Percentiles rank a stretch among this genome's conserved stretches.
phyloP scores from a whole-genome alignment of 2,888 invertebrate species.

The Drosophila pullipes region DNA sequence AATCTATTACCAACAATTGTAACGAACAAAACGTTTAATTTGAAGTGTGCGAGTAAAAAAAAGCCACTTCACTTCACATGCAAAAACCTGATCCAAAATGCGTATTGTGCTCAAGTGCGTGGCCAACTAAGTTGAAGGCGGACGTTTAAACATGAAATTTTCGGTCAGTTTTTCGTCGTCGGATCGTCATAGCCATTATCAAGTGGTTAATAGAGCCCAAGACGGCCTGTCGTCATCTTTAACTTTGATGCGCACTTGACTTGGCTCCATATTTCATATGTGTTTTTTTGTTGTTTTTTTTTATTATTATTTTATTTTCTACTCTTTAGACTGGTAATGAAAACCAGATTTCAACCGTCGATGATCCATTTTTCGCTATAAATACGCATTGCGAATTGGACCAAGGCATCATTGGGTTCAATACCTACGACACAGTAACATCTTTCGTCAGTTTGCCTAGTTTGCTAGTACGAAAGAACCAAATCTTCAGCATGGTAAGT shows the following conservation, averaged over 20 bases:
- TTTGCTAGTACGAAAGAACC: conserved; percentile 43
- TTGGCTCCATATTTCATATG: conserved; percentile 35
- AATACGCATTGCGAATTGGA: conserved; percentile 66
- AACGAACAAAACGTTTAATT: conserved; percentile 25
- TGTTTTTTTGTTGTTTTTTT: conserved; percentile 7
- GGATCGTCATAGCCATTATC: conserved; percentile 43
- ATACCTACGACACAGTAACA: conserved; percentile 71
- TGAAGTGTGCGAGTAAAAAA: conserved; percentile 16
- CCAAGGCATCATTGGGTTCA: conserved; percentile 79
- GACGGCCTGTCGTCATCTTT: conserved; percentile 35
- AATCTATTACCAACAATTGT: conserved; percentile 29
- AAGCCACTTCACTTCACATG: conserved; percentile 57
- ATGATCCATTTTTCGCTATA: conserved; percentile 66
- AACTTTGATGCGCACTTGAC: conserved; percentile 66
- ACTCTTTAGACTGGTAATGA: conserved; percentile 31
- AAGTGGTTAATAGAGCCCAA: conserved; percentile 70
- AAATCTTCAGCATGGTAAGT: conserved; percentile 73
- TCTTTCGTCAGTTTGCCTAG: conserved; percentile 57
- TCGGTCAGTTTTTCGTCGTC: conserved; percentile 20
- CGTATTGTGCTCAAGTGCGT: conserved; percentile 61
- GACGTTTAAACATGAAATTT: conserved; percentile 34
- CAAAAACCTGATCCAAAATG: conserved; percentile 69
- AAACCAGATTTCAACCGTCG: conserved; percentile 52
- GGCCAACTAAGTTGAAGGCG: conserved; percentile 59
- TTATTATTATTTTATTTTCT: conserved; percentile 19